These are phyloP conservation scores for Cygnus olor DNA, from an alignment of 2,797 vertebrate species.

Conservation along the genomic window DNA sequence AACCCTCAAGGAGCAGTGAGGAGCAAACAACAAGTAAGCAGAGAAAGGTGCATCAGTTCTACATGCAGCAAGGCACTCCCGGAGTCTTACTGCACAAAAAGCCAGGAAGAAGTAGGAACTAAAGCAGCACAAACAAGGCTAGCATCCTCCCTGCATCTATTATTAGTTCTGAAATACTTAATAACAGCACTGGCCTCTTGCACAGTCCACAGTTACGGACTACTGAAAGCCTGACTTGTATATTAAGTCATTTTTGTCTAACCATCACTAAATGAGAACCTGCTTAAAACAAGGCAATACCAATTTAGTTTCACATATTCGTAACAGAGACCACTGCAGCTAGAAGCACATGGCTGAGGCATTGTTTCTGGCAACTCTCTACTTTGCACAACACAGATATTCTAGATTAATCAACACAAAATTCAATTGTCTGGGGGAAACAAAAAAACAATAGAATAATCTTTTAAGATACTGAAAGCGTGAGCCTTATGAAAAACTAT, in stretches of 20 bases:
- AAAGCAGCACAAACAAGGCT: background rate
- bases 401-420: constrained; percentile 20
- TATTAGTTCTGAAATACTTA: background rate
- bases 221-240: background rate
- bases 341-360: background rate
- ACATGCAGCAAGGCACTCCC: background rate
- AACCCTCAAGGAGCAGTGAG: background rate
- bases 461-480: background rate
- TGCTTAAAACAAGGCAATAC: background rate
- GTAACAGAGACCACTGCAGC: background rate
- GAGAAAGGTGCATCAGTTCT: background rate
- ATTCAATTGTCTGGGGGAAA: background rate
- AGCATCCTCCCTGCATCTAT: background rate
- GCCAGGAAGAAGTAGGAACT: background rate
- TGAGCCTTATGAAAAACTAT: background rate
- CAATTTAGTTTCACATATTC: background rate
- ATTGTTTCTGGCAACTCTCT: background rate
- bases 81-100: background rate
- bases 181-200: background rate
- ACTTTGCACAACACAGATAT: background rate
- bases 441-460: background rate
- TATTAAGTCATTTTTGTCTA: background rate
- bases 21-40: background rate
- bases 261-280: background rate
- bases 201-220: background rate